Evolutionary conservation across 2,888 invertebrate species (phyloP).

Genomic region (Endomychus coccineus): DNA sequence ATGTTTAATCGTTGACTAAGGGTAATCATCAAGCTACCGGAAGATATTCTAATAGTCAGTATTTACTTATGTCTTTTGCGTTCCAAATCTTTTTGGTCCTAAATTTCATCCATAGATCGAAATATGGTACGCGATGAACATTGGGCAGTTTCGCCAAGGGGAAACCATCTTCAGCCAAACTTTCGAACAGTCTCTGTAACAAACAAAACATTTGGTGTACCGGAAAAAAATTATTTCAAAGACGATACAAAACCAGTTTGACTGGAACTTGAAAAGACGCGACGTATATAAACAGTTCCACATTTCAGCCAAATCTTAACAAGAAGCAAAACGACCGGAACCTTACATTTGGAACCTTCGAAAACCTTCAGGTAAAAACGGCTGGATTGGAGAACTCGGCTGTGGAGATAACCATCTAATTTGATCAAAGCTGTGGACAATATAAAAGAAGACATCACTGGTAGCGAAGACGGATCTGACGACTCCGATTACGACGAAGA

Average conservation of each 20-base stretch:
- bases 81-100: conserved; percentile 33
- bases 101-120: conserved; percentile 38
- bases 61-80: conserved; percentile 25
- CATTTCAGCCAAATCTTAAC: too few species aligned
- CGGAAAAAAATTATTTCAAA: too few species aligned
- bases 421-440: conserved; percentile 59
- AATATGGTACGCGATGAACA: conserved; percentile 37
- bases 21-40: too few species aligned
- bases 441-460: conserved; percentile 48
- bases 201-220: too few species aligned
- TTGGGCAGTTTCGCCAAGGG: conserved; percentile 40
- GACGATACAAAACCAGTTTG: too few species aligned
- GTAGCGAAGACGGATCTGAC: conserved; percentile 37
- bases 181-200: conserved; percentile 24
- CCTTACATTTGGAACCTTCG: conserved; percentile 26
- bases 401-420: conserved; percentile 53
- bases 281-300: too few species aligned
- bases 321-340: conserved; percentile 42
- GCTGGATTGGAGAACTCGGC: conserved; percentile 54
- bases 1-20: too few species aligned
- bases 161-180: conserved; percentile 39
- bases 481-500: conserved; percentile 40
- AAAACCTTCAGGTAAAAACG: conserved; percentile 49
- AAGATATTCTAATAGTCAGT: too few species aligned
- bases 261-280: too few species aligned